These are phyloP conservation scores for Olivierus martensii DNA, from an alignment of 1,140 invertebrate species.

Conservation along the genomic window DNA sequence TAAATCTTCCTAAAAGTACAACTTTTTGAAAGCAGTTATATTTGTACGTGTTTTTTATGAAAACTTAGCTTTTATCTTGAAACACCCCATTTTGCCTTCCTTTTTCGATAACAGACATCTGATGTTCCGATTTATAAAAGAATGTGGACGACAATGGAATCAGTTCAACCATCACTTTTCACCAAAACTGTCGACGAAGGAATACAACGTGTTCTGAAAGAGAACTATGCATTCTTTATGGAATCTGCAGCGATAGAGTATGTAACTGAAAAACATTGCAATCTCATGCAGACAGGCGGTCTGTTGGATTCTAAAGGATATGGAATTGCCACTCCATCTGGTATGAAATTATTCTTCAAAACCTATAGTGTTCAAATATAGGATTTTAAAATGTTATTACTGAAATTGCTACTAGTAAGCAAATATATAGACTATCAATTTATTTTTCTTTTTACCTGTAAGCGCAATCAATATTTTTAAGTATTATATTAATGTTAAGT, in stretches of 20 bases:
- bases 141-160: constrained; percentile 90
- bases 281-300: constrained; percentile 56
- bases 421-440: no score
- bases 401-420: no score
- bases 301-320: constrained; percentile 52
- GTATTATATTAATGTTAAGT: no score
- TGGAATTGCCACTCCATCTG: constrained; percentile 76
- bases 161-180: constrained; percentile 65
- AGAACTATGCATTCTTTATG: constrained; percentile 64
- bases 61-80: no score
- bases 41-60: no score
- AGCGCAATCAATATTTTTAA: no score
- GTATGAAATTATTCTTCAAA: constrained; percentile 35
- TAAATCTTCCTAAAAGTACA: no score
- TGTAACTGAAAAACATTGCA: constrained; percentile 54
- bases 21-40: no score
- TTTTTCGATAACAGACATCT: constrained; percentile 38
- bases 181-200: constrained; percentile 71
- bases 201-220: constrained; percentile 57
- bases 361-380: no score
- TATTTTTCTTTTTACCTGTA: no score
- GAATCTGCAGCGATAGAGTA: constrained; percentile 70
- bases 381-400: no score
- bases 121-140: constrained; percentile 80
- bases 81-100: no score